phyloP scores from a whole-genome alignment of 2,888 invertebrate genomes.

The Leptinotarsa juncta region DNA sequence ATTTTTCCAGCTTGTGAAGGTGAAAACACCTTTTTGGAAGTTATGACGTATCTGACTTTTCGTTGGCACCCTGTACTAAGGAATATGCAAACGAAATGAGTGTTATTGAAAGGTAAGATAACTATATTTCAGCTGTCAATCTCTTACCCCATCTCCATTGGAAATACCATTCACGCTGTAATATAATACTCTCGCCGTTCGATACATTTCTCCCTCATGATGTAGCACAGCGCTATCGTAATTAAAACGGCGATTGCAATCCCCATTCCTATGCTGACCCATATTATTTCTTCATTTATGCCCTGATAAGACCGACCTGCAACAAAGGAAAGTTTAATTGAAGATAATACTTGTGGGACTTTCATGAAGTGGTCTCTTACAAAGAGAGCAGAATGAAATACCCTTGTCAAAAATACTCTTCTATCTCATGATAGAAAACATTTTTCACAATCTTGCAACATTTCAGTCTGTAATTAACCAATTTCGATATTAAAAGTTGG shows the following conservation, averaged over 20 bases:
- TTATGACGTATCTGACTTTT: too few relatives aligned
- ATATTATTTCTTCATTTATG: slow-evolving; percentile 89
- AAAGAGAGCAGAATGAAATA: too few relatives aligned
- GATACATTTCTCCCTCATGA: slow-evolving; percentile 83
- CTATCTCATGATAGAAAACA: too few relatives aligned
- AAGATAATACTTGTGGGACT: neutral
- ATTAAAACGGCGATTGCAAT: slow-evolving; percentile 84
- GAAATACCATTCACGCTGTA: slow-evolving; percentile 72
- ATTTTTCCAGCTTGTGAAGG: too few relatives aligned
- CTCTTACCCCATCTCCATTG: slow-evolving; percentile 43
- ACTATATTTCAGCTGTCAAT: neutral
- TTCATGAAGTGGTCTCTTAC: neutral
- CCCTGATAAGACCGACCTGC: slow-evolving; percentile 85
- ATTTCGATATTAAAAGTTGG: too few relatives aligned
- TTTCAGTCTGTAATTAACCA: too few relatives aligned
- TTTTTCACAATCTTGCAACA: too few relatives aligned
- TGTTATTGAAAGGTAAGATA: neutral
- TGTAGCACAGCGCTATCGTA: slow-evolving; percentile 85
- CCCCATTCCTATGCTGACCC: slow-evolving; percentile 90
- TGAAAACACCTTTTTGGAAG: too few relatives aligned
- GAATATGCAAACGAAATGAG: too few relatives aligned
- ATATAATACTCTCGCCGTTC: slow-evolving; percentile 79
- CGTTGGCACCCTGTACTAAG: too few relatives aligned
- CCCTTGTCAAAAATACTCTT: too few relatives aligned
- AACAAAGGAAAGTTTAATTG: neutral